Base-by-base conservation (phyloP, 2,797 vertebrate species). In the Hydrophis major region DNA sequence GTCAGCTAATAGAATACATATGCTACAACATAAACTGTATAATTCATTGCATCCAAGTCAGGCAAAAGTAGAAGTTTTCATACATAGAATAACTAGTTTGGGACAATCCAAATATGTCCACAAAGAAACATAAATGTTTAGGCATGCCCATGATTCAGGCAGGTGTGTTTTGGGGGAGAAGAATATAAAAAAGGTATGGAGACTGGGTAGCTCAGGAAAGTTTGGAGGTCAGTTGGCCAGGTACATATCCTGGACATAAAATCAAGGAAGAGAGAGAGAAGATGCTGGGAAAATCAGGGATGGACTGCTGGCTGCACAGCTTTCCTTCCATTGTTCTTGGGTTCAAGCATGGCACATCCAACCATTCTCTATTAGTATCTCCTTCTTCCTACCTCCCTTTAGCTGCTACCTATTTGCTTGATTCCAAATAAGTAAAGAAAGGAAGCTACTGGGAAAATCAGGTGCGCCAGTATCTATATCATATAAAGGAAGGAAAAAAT, bases 41-140 rank as follows among this genome's bases (percentile, higher is more conserved):
- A 94, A 92, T 93, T 93, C 95, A 87, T 93, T 92, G 92, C 95
- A 93, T 2, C 0, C 32, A 53, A 94, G 94, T 57, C 74, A 4
- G 28, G 13, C 92, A 94, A 87, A 57, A 95, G 87, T 88, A 90
- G 93, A 95, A 91, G 66, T 16, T 74, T 74, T 32, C 66, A 74
- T 74, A 2, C 6, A 66, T 74, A 37, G n/a, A 37, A 74, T 74
- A 74, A 14, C 13, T 74, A 74, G 66, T 69, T 69, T 69, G 66
- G 14, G n/a, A 5, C n/a, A 74, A 37, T 37, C 16, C 14, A 74
- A 74, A 74, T 74, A 37, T 32, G n/a, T 32, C 6, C 14, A 32
- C 14, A 74, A 37, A 37, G 66, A 74, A 74, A 74, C 14, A 37
- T 74, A 18, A 7, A 37, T 4, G 6, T 74, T 74, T 32, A 37